A percentile compares a stretch with the other conserved stretches of the same genome.
Evolutionary conservation across 2,113 vertebrate species (phyloP).

Genomic region (Perca fluviatilis): DNA sequence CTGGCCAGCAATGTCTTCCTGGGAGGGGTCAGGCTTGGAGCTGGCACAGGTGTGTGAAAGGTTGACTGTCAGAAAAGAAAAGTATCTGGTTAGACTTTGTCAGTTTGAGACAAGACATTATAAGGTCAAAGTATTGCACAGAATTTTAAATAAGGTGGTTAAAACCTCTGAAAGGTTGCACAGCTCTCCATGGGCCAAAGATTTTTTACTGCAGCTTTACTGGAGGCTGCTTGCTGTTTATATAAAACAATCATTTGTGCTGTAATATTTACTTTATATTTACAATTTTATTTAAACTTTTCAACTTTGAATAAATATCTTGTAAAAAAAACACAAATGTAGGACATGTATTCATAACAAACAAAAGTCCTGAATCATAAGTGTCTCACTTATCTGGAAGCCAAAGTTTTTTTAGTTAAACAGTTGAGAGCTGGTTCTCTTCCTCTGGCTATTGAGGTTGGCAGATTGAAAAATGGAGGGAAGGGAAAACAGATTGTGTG

Average conservation of each 20-base stretch:
- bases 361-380: not conserved
- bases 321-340: not conserved
- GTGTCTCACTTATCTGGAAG: not conserved
- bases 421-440: not conserved
- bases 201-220: not conserved
- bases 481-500: constrained; percentile 5
- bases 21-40: constrained; percentile 92
- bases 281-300: not conserved
- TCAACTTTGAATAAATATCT: not conserved
- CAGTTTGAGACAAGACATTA: not conserved
- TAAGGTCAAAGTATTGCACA: not conserved
- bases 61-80: not conserved
- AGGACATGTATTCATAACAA: not conserved
- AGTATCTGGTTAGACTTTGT: not conserved
- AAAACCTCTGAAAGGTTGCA: not conserved
- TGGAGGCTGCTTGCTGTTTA: not conserved
- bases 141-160: constrained; percentile 12
- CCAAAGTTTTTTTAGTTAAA: not conserved
- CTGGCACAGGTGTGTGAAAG: constrained; percentile 88
- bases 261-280: not conserved
- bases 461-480: not conserved
- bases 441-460: constrained; percentile 14
- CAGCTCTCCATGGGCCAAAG: not conserved
- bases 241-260: not conserved
- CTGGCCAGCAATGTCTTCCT: constrained; percentile 96